These are phyloP conservation scores for Philopedon plagiatum DNA, from an alignment of 2,888 invertebrate genomes.

Conservation along the genomic window DNA sequence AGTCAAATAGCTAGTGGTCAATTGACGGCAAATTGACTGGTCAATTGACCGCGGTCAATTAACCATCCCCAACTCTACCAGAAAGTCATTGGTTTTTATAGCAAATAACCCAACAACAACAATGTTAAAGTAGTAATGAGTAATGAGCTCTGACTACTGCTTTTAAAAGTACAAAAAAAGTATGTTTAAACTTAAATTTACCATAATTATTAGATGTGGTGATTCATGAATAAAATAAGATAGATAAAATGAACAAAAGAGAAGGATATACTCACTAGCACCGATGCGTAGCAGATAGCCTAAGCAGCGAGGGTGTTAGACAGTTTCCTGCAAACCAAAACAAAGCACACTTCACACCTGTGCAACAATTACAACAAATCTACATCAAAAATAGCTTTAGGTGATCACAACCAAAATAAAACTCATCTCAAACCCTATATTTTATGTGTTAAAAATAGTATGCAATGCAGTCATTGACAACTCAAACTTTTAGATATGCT, in stretches of 20 bases:
- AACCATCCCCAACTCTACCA: too few relatives aligned
- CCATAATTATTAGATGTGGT: neutral
- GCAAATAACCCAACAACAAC: neutral
- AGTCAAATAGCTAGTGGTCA: too few relatives aligned
- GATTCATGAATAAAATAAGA: conserved; percentile 1
- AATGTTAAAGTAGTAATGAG: too few relatives aligned
- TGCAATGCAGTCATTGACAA: too few relatives aligned
- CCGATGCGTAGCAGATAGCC: conserved; percentile 41
- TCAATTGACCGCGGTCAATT: too few relatives aligned
- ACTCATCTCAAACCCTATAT: neutral
- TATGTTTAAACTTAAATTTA: too few relatives aligned
- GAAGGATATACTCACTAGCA: conserved; percentile 44
- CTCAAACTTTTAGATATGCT: too few relatives aligned
- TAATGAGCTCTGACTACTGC: too few relatives aligned
- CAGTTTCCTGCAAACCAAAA: conserved; percentile 50
- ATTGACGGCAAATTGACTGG: too few relatives aligned
- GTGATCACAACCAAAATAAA: neutral
- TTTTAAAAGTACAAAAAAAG: too few relatives aligned
- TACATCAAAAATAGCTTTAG: neutral
- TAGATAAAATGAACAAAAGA: conserved; percentile 10
- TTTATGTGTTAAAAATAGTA: neutral
- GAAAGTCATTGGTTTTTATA: too few relatives aligned
- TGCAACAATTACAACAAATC: conserved; percentile 28
- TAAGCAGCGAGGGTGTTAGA: conserved; percentile 46
- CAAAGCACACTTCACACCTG: conserved; percentile 50